A percentile compares a stretch with the other conserved stretches of the same genome.
phyloP scores from a whole-genome alignment of 2,888 invertebrate species.

The Caenorhabditis sinica region DNA sequence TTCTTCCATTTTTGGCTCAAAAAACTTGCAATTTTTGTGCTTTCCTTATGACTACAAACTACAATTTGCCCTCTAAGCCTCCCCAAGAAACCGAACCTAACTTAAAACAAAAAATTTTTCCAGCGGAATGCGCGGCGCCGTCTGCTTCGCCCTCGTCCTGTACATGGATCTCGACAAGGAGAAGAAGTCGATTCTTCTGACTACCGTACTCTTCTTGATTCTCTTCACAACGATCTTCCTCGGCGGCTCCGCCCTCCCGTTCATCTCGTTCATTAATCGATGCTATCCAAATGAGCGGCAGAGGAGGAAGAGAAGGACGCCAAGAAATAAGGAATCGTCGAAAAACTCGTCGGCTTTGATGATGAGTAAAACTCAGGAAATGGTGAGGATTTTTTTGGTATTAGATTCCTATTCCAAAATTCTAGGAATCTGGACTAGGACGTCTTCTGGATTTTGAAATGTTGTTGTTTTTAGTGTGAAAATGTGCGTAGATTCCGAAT shows the following conservation, averaged over 20 bases:
- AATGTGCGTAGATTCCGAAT: no score
- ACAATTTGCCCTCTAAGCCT: neutral
- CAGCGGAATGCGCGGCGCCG: slow-evolving; percentile 92
- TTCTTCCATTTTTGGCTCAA: no score
- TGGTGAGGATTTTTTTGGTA: slow-evolving; percentile 87
- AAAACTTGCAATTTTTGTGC: no score
- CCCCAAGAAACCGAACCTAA: no score
- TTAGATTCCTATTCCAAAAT: no score
- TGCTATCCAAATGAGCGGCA: slow-evolving; percentile 70
- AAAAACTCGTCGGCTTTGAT: slow-evolving; percentile 57
- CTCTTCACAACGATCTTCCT: slow-evolving; percentile 95
- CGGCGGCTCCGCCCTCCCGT: slow-evolving; percentile 98
- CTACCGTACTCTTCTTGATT: slow-evolving; percentile 97
- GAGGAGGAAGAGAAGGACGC: slow-evolving; percentile 51
- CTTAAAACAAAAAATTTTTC: neutral
- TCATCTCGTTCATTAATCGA: slow-evolving; percentile 88
- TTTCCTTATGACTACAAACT: neutral
- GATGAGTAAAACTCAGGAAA: slow-evolving; percentile 97
- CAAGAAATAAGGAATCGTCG: slow-evolving; percentile 24
- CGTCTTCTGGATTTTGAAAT: no score
- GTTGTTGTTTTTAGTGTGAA: no score
- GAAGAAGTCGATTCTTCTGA: slow-evolving; percentile 96
- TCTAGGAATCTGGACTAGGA: no score
- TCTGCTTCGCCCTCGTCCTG: slow-evolving; percentile 96
- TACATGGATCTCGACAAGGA: slow-evolving; percentile 94